These are phyloP conservation scores for Metalampra italica DNA, from an alignment of 2,888 invertebrate species.

Conservation along the genomic window DNA sequence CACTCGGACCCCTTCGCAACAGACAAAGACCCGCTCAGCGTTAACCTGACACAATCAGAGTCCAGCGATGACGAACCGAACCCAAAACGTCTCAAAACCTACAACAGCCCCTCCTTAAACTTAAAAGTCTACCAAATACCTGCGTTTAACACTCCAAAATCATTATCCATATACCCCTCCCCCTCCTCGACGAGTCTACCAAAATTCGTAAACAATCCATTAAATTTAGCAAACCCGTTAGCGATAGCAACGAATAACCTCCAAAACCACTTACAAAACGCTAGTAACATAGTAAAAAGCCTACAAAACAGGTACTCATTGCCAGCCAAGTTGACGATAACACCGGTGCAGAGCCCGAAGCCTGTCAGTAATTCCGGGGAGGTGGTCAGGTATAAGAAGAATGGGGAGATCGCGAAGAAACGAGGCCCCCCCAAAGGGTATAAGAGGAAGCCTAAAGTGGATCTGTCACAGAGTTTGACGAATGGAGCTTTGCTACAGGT, in stretches of 20 bases:
- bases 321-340: slow-evolving; percentile 60
- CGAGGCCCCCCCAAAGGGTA: slow-evolving; percentile 68
- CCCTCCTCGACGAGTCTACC: slow-evolving; percentile 40
- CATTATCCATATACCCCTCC: slow-evolving; percentile 53
- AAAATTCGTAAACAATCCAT: slow-evolving; percentile 65
- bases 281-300: slow-evolving; percentile 53
- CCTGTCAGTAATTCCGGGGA: slow-evolving; percentile 36
- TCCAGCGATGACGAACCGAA: slow-evolving; percentile 63
- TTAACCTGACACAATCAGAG: slow-evolving; percentile 35
- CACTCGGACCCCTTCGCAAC: slow-evolving; percentile 48
- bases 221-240: slow-evolving; percentile 63
- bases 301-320: slow-evolving; percentile 56
- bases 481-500: slow-evolving; percentile 52
- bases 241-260: slow-evolving; percentile 43
- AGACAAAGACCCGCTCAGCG: slow-evolving; percentile 40
- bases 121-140: slow-evolving; percentile 70
- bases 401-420: slow-evolving; percentile 68
- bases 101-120: slow-evolving; percentile 48
- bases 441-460: slow-evolving; percentile 62
- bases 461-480: slow-evolving; percentile 50
- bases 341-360: slow-evolving; percentile 42
- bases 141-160: slow-evolving; percentile 54
- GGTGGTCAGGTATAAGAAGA: slow-evolving; percentile 65
- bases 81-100: slow-evolving; percentile 50
- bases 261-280: slow-evolving; percentile 20